Base-by-base conservation (phyloP, 2,888 invertebrate species). In the Sclerodermus sp. region DNA sequence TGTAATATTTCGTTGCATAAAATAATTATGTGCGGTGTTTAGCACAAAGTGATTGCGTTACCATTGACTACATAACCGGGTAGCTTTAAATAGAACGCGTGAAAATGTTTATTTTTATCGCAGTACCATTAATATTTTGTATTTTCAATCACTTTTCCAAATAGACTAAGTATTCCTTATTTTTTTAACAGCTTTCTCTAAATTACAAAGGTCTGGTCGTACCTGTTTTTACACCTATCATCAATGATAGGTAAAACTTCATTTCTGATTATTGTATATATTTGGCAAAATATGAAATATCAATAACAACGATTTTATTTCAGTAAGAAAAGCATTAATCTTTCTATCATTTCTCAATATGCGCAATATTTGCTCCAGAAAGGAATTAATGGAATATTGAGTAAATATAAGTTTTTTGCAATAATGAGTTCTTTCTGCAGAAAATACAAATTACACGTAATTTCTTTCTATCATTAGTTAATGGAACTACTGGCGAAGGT, bases 401-500 rank as follows among this genome's bases (percentile, higher is more conserved):
- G 90, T 90, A 80, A 49, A 50, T 46, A 15, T 42, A 17, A 45
- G 29, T 45, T 38, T 14, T 16, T n/a, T 13, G 47, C 41, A 58
- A 39, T 39, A 38, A 31, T 14, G 42, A 38, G 46, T 47, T 41
- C 1, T n/a, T 29, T 31, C 9, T 13, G 31, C 42, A 15, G 17
- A 31, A 14, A 14, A 23, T 17, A 10, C n/a, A 4, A 14, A 38
- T 16, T 38, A 38, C 4, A 38, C 3, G 12, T 15, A 38, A 38
- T 14, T 38, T 6, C 3, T 17, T 14, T n/a, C 13, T 34, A 14
- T 12, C 6, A 29, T 37, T 65, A 91, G 91, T 91, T 5, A 89
- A 89, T 75, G 91, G 92, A 10, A 90, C 91, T 0, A 85, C 85
- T 18, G 92, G 91, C 0, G 92, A 93, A 78, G 89, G 89, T 0